These are phyloP conservation scores for Arctopsyche grandis DNA, from an alignment of 1,140 invertebrate species.

Conservation along the genomic window DNA sequence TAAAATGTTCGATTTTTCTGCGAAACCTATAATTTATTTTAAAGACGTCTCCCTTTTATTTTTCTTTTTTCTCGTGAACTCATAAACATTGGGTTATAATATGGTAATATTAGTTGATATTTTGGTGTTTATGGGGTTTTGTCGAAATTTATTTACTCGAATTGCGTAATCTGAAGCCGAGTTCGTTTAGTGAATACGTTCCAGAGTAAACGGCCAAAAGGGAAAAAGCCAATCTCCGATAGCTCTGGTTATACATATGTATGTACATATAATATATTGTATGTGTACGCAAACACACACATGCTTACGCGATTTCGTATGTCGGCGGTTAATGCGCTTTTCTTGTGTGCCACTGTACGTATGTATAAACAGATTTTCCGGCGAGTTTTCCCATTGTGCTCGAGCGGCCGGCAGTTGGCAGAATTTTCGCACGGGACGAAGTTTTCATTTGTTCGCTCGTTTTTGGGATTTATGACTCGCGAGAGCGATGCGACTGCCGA, in stretches of 20 bases:
- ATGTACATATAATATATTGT: background rate
- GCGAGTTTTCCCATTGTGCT: background rate
- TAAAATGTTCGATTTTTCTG: background rate
- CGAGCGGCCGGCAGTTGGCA: background rate
- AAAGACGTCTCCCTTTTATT: too few relatives aligned
- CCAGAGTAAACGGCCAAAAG: background rate
- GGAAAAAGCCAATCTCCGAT: background rate
- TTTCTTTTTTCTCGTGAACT: too few relatives aligned
- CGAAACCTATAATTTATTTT: too few relatives aligned
- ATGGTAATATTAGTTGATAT: too few relatives aligned
- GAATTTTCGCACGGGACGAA: background rate
- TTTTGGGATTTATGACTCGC: too few relatives aligned
- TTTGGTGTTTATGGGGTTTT: too few relatives aligned
- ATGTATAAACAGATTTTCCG: background rate
- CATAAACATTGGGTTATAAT: too few relatives aligned
- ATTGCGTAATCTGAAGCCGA: background rate
- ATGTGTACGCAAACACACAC: background rate
- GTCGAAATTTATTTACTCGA: background rate
- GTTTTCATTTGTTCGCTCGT: too few relatives aligned
- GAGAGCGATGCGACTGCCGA: too few relatives aligned
- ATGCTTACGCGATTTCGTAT: background rate
- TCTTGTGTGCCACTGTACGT: too few relatives aligned
- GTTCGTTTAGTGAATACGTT: background rate
- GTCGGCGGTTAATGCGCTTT: too few relatives aligned
- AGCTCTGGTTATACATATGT: background rate